phyloP scores from a whole-genome alignment of 2,797 vertebrate species.

The Thunnus albacares region DNA sequence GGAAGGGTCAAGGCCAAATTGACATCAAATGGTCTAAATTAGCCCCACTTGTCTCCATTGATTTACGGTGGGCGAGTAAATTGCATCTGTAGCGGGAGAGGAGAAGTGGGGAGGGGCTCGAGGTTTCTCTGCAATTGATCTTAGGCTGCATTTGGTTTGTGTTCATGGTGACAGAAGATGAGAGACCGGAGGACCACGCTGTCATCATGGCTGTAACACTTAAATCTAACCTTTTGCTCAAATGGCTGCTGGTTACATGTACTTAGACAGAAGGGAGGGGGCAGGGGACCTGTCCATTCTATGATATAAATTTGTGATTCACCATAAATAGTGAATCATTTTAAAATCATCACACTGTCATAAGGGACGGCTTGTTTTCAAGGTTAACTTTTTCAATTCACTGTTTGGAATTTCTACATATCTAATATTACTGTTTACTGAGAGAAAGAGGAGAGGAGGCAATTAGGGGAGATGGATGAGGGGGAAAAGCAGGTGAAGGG shows the following conservation, averaged over 20 bases:
- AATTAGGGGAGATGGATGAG: too few species aligned
- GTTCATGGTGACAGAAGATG: conserved; percentile 51
- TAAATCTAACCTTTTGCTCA: conserved; percentile 52
- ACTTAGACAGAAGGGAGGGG: not conserved
- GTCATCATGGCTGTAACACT: conserved; percentile 55
- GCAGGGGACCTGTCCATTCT: not conserved
- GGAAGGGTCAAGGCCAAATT: conserved; percentile 86
- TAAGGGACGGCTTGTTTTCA: not conserved
- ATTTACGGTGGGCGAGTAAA: conserved; percentile 85
- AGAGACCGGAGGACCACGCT: conserved; percentile 25
- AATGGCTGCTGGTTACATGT: conserved; percentile 1
- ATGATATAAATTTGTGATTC: not conserved
- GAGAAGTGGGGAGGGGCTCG: conserved; percentile 54
- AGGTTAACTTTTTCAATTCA: not conserved
- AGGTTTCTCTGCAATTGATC: conserved; percentile 81
- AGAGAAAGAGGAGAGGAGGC: not conserved
- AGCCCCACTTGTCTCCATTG: conserved; percentile 86
- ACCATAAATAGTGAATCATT: too few species aligned
- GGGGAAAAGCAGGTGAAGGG: not conserved
- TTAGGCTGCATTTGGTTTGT: conserved; percentile 40
- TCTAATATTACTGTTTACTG: not conserved
- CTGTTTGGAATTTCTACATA: not conserved
- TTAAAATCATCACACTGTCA: not conserved
- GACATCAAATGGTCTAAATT: conserved; percentile 89
- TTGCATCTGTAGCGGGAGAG: conserved; percentile 79